Percentiles rank a stretch among this genome's conserved stretches.
Conservation (phyloP, 2,888 invertebrate genomes). For the Lydus trimaculatus region DNA sequence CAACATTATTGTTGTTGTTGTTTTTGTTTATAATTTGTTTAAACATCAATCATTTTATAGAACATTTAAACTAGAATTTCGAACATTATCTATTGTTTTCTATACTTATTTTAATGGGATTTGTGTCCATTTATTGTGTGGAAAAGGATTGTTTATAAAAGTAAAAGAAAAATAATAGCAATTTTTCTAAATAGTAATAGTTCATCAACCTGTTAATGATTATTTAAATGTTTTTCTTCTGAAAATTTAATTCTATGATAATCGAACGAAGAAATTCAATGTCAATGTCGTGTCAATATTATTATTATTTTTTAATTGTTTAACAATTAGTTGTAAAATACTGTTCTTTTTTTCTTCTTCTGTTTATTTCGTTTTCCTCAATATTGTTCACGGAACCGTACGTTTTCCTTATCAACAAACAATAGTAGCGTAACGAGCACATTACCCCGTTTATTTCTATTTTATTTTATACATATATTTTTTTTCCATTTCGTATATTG, state of each 20-base stretch:
- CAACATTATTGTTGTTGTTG: neutral
- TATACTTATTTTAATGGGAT: too few relatives aligned
- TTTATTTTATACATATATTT: neutral
- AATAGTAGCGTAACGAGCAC: slow-evolving; percentile 40
- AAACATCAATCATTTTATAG: slow-evolving; percentile 1
- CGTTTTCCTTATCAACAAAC: slow-evolving; percentile 6
- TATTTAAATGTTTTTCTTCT: neutral
- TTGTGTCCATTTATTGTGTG: too few relatives aligned
- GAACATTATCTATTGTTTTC: neutral
- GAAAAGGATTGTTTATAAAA: too few relatives aligned
- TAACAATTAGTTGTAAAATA: neutral
- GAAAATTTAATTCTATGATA: too few relatives aligned
- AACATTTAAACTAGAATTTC: neutral
- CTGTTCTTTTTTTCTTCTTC: neutral
- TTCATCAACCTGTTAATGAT: neutral
- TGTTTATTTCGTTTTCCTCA: neutral
- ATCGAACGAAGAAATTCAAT: too few relatives aligned
- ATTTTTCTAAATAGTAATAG: neutral
- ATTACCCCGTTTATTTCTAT: slow-evolving; percentile 42
- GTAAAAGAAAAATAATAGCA: neutral
- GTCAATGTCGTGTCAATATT: too few relatives aligned
- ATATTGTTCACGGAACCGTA: neutral
- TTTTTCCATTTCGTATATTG: slow-evolving; percentile 29
- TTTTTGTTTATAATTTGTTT: neutral
- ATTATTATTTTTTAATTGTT: neutral